Conservation (phyloP, 2,888 invertebrate species). For the Graphium colonna region DNA sequence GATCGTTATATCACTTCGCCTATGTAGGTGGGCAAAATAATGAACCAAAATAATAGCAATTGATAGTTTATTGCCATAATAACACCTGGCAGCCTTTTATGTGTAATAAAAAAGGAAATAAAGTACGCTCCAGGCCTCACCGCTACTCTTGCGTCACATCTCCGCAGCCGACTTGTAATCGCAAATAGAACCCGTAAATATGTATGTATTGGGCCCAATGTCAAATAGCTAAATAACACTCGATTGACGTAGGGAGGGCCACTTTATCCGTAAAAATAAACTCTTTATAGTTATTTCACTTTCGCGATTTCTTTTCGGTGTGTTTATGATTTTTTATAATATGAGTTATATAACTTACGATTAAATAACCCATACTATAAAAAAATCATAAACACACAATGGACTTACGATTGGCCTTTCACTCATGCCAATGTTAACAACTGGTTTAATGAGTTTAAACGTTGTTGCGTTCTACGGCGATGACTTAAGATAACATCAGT, state of each 20-base stretch:
- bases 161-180: constrained; percentile 17
- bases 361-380: too few species aligned
- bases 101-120: constrained; percentile 21
- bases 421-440: too few species aligned
- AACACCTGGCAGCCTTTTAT: constrained; percentile 21
- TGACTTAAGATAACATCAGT: too few species aligned
- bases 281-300: neutral
- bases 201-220: constrained; percentile 1
- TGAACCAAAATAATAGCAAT: constrained; percentile 9
- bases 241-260: constrained; percentile 3
- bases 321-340: too few species aligned
- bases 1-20: neutral
- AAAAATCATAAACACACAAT: too few species aligned
- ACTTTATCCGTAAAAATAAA: constrained; percentile 7
- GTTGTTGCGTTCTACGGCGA: too few species aligned
- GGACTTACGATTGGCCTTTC: too few species aligned
- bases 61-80: constrained; percentile 10
- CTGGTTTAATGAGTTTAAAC: too few species aligned
- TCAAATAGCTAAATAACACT: constrained; percentile 3
- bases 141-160: too few species aligned
- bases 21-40: neutral
- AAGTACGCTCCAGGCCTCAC: neutral
- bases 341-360: too few species aligned
- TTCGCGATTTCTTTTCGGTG: too few species aligned
- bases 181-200: constrained; percentile 17